Evolutionary conservation across 2,113 vertebrate genomes (phyloP).

Genomic region (Mobula birostris): DNA sequence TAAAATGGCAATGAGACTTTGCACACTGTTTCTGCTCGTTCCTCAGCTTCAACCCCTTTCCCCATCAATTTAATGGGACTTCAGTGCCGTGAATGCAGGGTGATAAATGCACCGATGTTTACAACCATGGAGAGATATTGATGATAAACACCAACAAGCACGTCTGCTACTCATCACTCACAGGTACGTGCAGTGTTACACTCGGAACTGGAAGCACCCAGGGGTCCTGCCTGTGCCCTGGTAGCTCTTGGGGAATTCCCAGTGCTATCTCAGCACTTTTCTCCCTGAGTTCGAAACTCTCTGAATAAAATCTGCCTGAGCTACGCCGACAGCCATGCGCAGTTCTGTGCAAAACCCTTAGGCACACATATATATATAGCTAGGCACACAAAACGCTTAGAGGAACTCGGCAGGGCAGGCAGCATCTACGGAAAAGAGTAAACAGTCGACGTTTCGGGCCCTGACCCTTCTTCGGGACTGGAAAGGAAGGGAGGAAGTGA

Average conservation of each 20-base stretch:
- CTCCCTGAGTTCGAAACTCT: background rate
- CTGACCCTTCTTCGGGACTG: too few species aligned
- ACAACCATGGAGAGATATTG: conserved; percentile 9
- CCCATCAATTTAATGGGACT: background rate
- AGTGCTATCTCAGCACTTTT: background rate
- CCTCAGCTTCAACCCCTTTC: background rate
- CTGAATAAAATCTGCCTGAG: background rate
- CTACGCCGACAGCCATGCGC: background rate
- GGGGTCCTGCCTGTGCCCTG: background rate
- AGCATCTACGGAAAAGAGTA: too few species aligned
- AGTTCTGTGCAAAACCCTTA: too few species aligned
- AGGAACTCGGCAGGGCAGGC: too few species aligned
- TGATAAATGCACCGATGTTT: background rate
- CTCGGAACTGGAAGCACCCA: background rate
- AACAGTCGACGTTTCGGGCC: too few species aligned
- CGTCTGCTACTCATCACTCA: background rate
- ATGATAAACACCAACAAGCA: background rate
- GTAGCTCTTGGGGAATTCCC: background rate
- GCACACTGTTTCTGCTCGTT: background rate
- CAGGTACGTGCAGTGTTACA: background rate
- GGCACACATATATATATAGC: too few species aligned
- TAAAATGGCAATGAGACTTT: background rate
- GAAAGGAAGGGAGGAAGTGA: too few species aligned
- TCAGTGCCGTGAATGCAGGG: background rate
- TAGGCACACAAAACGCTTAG: too few species aligned